Evolutionary conservation across 2,113 vertebrate species (phyloP), one percentile per base, ranked within the genome.

Genomic region (Sula dactylatra): DNA sequence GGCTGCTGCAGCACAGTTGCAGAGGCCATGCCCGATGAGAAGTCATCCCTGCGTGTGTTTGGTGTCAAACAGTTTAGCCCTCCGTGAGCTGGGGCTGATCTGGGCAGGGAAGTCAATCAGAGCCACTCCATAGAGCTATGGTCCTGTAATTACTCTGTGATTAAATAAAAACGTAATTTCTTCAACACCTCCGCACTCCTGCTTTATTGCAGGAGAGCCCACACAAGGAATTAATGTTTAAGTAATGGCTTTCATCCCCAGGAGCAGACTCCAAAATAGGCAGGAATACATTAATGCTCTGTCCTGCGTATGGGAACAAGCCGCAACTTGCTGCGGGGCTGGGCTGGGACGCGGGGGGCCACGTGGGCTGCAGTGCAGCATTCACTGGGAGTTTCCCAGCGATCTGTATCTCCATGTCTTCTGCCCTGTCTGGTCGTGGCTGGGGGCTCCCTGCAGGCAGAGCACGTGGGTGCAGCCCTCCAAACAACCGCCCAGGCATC

Each of bases 161-260:
- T 96, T 93, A 96, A 96, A 95, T 94, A 94, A 92, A 90, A 79
- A 45, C 44, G 32, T 92, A 94, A 91, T 95, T 94, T 93, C 83
- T 91, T 82, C 70, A 59, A 64, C 97, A 93, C 93, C 96, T 94
- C 94, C 82, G 5, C 65, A 44, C 87, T 94, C 55, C 71, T 71
- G 88, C 86, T 91, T 79, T 90, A 81, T 74, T 91, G 88, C 95
- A 84, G 88, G 82, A 80, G 80, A 94, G 81, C 95, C 97, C 96
- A 94, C 97, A 95, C 92, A 89, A 94, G 95, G 95, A 89, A 96
- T 96, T 91, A 91, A 86, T 86, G 84, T 87, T 87, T 82, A 92
- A 95, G 90, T 93, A 93, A 94, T 90, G 92, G 90, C 71, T 93
- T 76, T 91, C 6, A 66, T 94, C 83, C 83, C 62, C 58, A 61